Conservation (phyloP, 2,113 vertebrate genomes). For the Agelaius tricolor region DNA sequence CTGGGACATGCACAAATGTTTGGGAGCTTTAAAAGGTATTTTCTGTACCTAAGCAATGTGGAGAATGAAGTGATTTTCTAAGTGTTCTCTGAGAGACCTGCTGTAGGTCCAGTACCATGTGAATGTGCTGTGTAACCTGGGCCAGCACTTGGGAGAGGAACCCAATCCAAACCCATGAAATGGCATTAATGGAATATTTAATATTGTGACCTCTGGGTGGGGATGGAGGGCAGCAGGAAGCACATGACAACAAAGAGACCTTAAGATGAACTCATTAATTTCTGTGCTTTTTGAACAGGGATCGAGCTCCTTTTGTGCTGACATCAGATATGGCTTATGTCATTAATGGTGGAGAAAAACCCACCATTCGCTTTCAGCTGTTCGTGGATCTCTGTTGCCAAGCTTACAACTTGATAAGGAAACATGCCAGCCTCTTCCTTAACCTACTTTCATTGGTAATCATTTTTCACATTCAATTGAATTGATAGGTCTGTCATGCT, state of each 20-base stretch:
- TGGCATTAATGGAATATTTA: neutral
- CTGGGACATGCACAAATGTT: conserved; percentile 98
- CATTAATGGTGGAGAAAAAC: conserved; percentile 96
- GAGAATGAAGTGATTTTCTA: neutral
- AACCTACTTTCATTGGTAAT: conserved; percentile 95
- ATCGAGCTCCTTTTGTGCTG: conserved; percentile 95
- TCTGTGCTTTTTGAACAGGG: conserved; percentile 77
- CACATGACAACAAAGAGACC: neutral
- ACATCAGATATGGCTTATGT: conserved; percentile 99
- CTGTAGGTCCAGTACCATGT: neutral
- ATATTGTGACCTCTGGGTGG: neutral
- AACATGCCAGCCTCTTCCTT: conserved; percentile 92
- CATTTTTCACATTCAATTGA: neutral
- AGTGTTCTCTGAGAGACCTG: neutral
- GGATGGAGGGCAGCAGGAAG: neutral
- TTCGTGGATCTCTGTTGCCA: conserved; percentile 97
- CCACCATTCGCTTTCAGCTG: conserved; percentile 96
- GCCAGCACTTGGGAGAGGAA: neutral
- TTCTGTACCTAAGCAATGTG: neutral
- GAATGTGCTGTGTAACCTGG: neutral
- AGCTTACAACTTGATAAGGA: conserved; percentile 96
- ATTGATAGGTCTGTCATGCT: neutral
- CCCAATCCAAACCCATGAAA: neutral
- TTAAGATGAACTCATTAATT: neutral
- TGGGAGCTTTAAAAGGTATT: conserved; percentile 96